Base-by-base conservation (phyloP, 2,888 invertebrate genomes). In the Agrilus mali region DNA sequence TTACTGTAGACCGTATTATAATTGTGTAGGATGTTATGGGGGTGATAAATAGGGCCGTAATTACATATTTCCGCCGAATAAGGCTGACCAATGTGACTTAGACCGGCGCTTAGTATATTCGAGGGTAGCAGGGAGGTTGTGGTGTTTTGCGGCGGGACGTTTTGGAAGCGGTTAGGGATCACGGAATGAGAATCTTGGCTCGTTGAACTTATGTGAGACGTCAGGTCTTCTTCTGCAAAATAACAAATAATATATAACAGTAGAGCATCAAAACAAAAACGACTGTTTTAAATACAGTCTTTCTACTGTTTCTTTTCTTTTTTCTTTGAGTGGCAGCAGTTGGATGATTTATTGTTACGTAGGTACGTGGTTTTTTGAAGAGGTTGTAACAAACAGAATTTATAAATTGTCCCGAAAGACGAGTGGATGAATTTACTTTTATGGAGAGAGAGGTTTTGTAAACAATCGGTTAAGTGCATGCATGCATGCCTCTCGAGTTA, bases 41-140 rank as follows among this genome's bases (percentile, higher is more conserved):
- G 66, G 54, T 77, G 77, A 58, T 80, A 80, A 2, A 80, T 69
- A 32, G 80, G 80, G 1, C 80, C 79, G 61, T 80, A 80, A 37
- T 76, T 73, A 63, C 79, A 78, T 46, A 80, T 67, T 55, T 80
- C 80, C 3, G 71, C 74, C 2, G 75, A 72, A 58, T 80, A 80
- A 1, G 79, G 78, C 63, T 78, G 78, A 39, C 73, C 65, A 1
- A 79, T 63, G 3, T 65, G 60, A 61, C 69, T 53, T 58, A 68
- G 55, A 36, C 53, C 42, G 36, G 53, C 49, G 10, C 52, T 50
- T 35, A 59, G 49, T 12, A 59, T 42, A 46, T 58, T 60, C 16
- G 63, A 51, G 22, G 57, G 58, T 7, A 59, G 52, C 6, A 61
- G 48, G n/a, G 59, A 49, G 13, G 60, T 52, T 3, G 58, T 51